Conservation (phyloP, 2,888 invertebrate species). For the Ceramica pisi region DNA sequence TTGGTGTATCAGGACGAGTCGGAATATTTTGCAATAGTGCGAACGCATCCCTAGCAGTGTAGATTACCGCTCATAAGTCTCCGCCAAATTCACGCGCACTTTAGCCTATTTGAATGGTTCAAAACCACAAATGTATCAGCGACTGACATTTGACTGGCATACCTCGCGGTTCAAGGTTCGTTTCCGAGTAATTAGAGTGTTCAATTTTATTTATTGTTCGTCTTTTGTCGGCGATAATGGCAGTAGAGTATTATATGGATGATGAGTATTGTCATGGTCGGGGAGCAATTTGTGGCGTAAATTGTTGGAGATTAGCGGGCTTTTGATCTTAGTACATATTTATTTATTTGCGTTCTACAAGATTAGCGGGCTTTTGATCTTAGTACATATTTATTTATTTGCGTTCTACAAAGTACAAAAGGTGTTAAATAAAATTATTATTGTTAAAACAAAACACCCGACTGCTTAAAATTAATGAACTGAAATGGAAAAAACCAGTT, state of each 20-base stretch:
- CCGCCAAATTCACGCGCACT: slow-evolving; percentile 45
- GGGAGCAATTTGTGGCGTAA: slow-evolving; percentile 35
- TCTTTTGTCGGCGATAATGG: slow-evolving; percentile 58
- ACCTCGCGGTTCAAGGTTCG: slow-evolving; percentile 65
- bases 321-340: slow-evolving; percentile 3
- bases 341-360: too few species aligned
- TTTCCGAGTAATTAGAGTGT: slow-evolving; percentile 61
- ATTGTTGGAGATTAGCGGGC: slow-evolving; percentile 1
- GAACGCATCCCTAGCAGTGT: neutral
- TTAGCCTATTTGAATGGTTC: slow-evolving; percentile 42
- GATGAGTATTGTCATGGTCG: slow-evolving; percentile 29
- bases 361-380: slow-evolving; percentile 2
- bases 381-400: too few species aligned
- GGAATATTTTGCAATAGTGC: neutral
- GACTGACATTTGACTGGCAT: slow-evolving; percentile 60
- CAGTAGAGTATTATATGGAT: slow-evolving; percentile 29
- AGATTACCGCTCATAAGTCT: slow-evolving; percentile 37
- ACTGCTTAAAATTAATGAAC: too few species aligned
- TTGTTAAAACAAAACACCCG: too few species aligned
- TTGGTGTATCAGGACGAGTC: neutral
- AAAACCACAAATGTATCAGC: slow-evolving; percentile 58
- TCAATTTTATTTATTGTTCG: slow-evolving; percentile 61
- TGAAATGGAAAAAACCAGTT: too few species aligned
- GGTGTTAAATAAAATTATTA: too few species aligned
- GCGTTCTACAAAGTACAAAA: too few species aligned